Base-by-base conservation (phyloP, 1,140 invertebrate species). In the Trichogramma pretiosum region DNA sequence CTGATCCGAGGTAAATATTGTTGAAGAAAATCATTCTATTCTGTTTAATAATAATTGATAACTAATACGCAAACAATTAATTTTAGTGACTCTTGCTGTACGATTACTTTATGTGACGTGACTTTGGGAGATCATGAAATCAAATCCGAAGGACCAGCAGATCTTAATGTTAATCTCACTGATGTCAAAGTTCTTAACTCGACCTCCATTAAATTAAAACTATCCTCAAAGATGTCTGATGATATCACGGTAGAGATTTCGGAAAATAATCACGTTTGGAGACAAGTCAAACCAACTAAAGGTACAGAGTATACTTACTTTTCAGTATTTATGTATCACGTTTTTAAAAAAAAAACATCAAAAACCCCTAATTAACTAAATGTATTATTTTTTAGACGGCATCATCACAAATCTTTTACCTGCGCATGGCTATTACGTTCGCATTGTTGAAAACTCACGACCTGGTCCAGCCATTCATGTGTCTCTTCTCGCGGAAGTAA, bases 1-100 rank as follows among this genome's bases (percentile, higher is more conserved):
- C 59, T 11, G 65, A 68, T 54, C 65, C 65, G 9, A 49, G 58
- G 65, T 67, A 60, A 7, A n/a, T n/a, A n/a, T n/a, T n/a, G n/a
- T n/a, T n/a, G n/a, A n/a, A n/a, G n/a, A n/a, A n/a, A n/a, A n/a
- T n/a, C n/a, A n/a, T n/a, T n/a, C n/a, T n/a, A n/a, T n/a, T n/a
- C n/a, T n/a, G n/a, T n/a, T n/a, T 38, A 38, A 38, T 38, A 19
- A 3, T 38, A 17, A 8, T 19, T 38, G n/a, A 42, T 19, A 21
- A 44, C 13, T 34, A 24, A 19, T 34, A 28, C 16, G 18, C 5
- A 80, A n/a, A n/a, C n/a, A n/a, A n/a, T n/a, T n/a, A n/a, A n/a
- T n/a, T n/a, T n/a, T n/a, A n/a, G 81, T 13, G 89, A 93, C 63
- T 64, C 80, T 1, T 93, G 90, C 60, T 93, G 90, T 56, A 87